Evolutionary conservation across 2,888 invertebrate species (phyloP).

Genomic region (Melanotus villosus): DNA sequence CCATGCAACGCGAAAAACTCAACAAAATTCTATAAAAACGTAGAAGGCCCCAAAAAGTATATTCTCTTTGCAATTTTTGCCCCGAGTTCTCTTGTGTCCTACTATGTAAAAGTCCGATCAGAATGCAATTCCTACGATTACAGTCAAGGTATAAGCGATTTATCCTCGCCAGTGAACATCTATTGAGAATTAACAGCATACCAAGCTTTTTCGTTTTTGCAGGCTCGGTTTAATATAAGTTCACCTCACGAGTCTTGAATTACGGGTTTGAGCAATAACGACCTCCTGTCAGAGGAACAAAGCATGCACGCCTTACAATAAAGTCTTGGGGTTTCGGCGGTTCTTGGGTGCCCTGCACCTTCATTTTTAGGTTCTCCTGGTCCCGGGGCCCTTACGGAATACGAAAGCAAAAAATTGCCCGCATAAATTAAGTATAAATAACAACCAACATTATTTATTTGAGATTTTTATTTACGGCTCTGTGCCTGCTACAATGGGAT

Average conservation of each 20-base stretch:
- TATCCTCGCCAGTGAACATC: constrained; percentile 26
- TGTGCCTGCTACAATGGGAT: constrained; percentile 5
- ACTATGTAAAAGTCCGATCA: too few species aligned
- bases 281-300: constrained; percentile 46
- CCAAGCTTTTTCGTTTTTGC: constrained; percentile 26
- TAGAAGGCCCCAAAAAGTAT: too few species aligned
- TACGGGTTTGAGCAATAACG: constrained; percentile 45
- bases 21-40: too few species aligned
- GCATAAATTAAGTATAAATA: constrained; percentile 42
- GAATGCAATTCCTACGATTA: too few species aligned
- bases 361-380: not conserved
- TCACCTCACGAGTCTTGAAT: constrained; percentile 45
- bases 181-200: constrained; percentile 34
- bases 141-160: constrained; percentile 13
- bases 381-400: constrained; percentile 30
- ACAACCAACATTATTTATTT: constrained; percentile 32
- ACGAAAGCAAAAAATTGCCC: constrained; percentile 21
- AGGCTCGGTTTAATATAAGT: constrained; percentile 37
- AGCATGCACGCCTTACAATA: constrained; percentile 43
- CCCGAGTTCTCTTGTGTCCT: too few species aligned
- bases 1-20: too few species aligned
- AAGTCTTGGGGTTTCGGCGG: constrained; percentile 38
- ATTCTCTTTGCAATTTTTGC: too few species aligned
- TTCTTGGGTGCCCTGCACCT: too few species aligned
- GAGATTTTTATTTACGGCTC: constrained; percentile 25